Evolutionary conservation across 2,113 vertebrate species (phyloP).

Genomic region (Gymnorhina tibicen): DNA sequence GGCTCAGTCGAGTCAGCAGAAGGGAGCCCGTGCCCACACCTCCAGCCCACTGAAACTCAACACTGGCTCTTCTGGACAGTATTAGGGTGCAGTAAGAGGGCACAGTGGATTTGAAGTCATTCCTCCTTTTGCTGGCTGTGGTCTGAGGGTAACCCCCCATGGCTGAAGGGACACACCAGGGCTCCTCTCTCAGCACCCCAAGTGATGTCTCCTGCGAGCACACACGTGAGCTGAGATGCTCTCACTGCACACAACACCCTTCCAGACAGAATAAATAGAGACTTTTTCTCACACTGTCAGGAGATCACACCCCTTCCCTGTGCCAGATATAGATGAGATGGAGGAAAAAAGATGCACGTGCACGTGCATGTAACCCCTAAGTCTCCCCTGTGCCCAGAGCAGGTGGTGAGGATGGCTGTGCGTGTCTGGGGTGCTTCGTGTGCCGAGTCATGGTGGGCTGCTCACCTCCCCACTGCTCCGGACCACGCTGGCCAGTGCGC

Average conservation of each 20-base stretch:
- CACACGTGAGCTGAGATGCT: neutral
- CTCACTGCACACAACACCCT: neutral
- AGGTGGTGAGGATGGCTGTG: neutral
- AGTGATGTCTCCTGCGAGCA: neutral
- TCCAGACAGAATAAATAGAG: slow-evolving; percentile 42
- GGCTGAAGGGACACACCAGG: accelerated
- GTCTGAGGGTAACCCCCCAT: neutral
- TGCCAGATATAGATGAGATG: neutral
- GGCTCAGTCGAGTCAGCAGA: neutral
- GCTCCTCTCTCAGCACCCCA: neutral
- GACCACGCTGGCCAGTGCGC: accelerated
- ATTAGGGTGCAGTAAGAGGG: neutral
- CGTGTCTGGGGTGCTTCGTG: accelerated
- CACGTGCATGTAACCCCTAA: neutral
- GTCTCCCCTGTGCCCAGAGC: neutral
- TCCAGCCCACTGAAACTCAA: neutral
- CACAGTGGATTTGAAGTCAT: accelerated
- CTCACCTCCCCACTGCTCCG: neutral
- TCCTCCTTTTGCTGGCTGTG: neutral
- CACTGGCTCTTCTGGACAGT: neutral
- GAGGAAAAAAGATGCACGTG: neutral
- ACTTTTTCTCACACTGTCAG: slow-evolving; percentile 24
- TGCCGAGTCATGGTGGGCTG: neutral
- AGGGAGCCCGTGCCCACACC: neutral
- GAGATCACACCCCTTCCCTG: neutral